Evolutionary conservation across 2,888 invertebrate genomes (phyloP), one percentile per base, ranked within the genome.

Genomic region (Julus scandinavius): DNA sequence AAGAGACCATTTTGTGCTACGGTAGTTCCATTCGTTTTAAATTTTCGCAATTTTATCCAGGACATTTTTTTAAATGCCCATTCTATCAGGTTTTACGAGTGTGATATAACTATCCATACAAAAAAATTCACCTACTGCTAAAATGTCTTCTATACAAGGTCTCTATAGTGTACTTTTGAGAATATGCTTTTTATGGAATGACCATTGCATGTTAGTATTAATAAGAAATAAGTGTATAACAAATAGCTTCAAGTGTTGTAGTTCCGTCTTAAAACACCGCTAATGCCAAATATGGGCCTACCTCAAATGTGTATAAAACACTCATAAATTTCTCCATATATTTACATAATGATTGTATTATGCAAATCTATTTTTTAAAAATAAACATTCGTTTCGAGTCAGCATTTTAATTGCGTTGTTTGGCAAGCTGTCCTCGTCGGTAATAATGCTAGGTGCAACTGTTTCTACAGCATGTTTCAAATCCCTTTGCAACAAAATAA

Each of bases 311-410:
- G 15, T 54, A 11, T 2, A 45, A 9, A 54, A 54, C 11, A 11
- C 11, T 2, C 11, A 11, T 15, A 7, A 2, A 54, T 54, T 15
- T 54, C 63, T 17, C 17, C 17, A 4, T 17, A 58, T 17, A 58
- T 58, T 72, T 72, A 72, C 20, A 72, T 72, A 72, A 72, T n/a
- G 63, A 20, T 7, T 7, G 20, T 20, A 72, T 72, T 72, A 72
- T 72, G 63, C 63, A 72, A n/a, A 72, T 72, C n/a, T 72, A 20
- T 20, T 72, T 72, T 20, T 72, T 72, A 72, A 72, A 58, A 72
- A 72, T 20, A 72, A 72, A 72, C 58, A 63, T 63, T 63, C 58
- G 54, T 54, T 54, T 54, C 54, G 11, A 54, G 11, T 54, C 15
- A 54, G 15, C 54, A 54, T 54, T 54, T 54, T 54, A 45, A 45